Evolutionary conservation across 2,888 invertebrate species (phyloP).

Genomic region (Drosophila rubida): DNA sequence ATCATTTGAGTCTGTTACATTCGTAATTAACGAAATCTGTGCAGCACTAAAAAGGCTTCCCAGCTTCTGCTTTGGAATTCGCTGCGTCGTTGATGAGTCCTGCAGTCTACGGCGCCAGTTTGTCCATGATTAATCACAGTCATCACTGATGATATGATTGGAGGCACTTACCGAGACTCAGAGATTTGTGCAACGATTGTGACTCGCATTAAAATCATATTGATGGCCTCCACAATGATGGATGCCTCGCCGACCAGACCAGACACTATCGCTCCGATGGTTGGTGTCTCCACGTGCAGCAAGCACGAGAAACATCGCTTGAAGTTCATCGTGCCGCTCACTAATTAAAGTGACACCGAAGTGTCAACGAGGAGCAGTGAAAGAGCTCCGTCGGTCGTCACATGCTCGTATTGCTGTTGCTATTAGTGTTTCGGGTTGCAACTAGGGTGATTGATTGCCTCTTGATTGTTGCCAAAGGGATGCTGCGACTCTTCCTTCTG

Average conservation of each 20-base stretch:
- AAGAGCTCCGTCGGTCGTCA: conserved; percentile 36
- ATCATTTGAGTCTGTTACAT: too few relatives aligned
- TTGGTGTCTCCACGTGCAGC: neutral
- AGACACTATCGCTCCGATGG: neutral
- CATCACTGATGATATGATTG: conserved; percentile 50
- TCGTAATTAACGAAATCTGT: too few relatives aligned
- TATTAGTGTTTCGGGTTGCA: conserved; percentile 18
- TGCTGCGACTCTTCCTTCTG: conserved; percentile 9
- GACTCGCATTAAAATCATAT: conserved; percentile 53
- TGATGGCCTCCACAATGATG: conserved; percentile 44
- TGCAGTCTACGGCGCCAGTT: conserved; percentile 1
- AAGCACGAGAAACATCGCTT: conserved; percentile 4
- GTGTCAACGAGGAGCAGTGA: conserved; percentile 43
- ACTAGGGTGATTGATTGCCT: conserved; percentile 65
- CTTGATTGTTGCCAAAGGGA: conserved; percentile 61
- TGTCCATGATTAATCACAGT: conserved; percentile 56
- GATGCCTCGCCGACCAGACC: conserved; percentile 31
- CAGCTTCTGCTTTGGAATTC: too few relatives aligned
- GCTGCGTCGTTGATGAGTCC: too few relatives aligned
- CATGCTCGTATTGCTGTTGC: conserved; percentile 31
- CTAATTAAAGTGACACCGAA: conserved; percentile 65
- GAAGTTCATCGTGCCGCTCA: conserved; percentile 21
- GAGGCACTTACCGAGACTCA: conserved; percentile 52
- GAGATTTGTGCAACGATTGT: conserved; percentile 51
- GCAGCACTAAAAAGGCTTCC: too few relatives aligned